Evolutionary conservation across 1,140 invertebrate genomes (phyloP), one percentile per base, ranked within the genome.

Genomic region (Berghia stephanieae): DNA sequence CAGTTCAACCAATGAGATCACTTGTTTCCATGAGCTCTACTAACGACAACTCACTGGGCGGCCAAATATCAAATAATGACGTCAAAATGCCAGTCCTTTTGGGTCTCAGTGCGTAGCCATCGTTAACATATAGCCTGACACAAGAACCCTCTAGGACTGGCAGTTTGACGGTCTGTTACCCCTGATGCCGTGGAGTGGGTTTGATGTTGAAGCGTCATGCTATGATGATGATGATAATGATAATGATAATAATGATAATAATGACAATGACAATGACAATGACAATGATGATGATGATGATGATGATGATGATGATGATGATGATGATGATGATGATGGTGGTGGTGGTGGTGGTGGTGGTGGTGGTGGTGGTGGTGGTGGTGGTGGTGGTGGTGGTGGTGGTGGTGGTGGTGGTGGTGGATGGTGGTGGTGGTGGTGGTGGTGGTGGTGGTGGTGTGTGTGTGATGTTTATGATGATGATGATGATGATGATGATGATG

Each of bases 361-460:
- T 52, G 46, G n/a, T 52, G 46, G n/a, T 52, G 46, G n/a, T 52
- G 46, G n/a, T 52, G 46, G n/a, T 52, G 46, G n/a, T 52, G 46
- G n/a, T 52, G 46, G 46, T 52, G n/a, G n/a, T 52, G 46, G n/a
- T 52, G 46, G n/a, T 52, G 46, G n/a, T 52, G 46, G 46, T 52
- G n/a, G n/a, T 52, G 46, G n/a, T 52, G 46, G n/a, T 52, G 46
- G 46, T 52, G 46, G 46, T 52, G 46, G n/a, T 24, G 46, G 46
- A 52, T 52, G 46, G n/a, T 52, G 46, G n/a, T 52, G n/a, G n/a
- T 24, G 46, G n/a, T 52, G 46, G n/a, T 52, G 46, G n/a, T 52
- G 46, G n/a, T 52, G 46, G n/a, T 52, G 46, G n/a, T 16, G 13
- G n/a, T 52, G n/a, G n/a, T n/a, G n/a, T n/a, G n/a, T n/a, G n/a